Conservation (phyloP, 1,140 invertebrate genomes). For the Leptinotarsa texana region DNA sequence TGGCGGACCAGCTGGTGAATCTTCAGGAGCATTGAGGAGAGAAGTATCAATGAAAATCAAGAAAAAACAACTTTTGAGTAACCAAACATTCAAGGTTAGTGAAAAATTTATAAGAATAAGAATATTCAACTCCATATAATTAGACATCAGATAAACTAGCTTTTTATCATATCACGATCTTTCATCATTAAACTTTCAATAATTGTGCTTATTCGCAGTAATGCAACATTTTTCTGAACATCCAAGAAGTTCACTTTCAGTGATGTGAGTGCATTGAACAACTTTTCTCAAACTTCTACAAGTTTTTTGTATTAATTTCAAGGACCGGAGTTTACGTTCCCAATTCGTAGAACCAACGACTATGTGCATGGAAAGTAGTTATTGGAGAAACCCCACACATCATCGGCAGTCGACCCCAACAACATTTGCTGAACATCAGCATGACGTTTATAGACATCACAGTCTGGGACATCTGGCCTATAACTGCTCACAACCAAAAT, state of each 20-base stretch:
- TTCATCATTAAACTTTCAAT: too few species aligned
- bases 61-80: slow-evolving; percentile 56
- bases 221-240: too few species aligned
- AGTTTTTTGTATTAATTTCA: too few species aligned
- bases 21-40: slow-evolving; percentile 54
- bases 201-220: too few species aligned
- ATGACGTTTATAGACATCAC: slow-evolving; percentile 54
- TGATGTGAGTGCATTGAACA: too few species aligned
- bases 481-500: slow-evolving; percentile 53
- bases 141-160: too few species aligned
- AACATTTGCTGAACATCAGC: slow-evolving; percentile 53
- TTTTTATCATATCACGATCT: too few species aligned
- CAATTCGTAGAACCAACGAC: slow-evolving; percentile 55
- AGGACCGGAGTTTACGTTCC: slow-evolving; percentile 53
- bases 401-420: slow-evolving; percentile 55
- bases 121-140: not conserved
- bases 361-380: slow-evolving; percentile 56
- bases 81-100: slow-evolving; percentile 54
- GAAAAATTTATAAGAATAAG: not conserved
- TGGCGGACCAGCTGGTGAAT: slow-evolving; percentile 49
- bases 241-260: too few species aligned
- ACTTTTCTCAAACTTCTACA: too few species aligned
- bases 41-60: slow-evolving; percentile 64
- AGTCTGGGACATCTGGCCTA: slow-evolving; percentile 55
- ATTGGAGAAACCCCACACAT: slow-evolving; percentile 54